These are phyloP conservation scores for Gadopsis marmoratus DNA, from an alignment of 2,797 vertebrate species.

Conservation along the genomic window DNA sequence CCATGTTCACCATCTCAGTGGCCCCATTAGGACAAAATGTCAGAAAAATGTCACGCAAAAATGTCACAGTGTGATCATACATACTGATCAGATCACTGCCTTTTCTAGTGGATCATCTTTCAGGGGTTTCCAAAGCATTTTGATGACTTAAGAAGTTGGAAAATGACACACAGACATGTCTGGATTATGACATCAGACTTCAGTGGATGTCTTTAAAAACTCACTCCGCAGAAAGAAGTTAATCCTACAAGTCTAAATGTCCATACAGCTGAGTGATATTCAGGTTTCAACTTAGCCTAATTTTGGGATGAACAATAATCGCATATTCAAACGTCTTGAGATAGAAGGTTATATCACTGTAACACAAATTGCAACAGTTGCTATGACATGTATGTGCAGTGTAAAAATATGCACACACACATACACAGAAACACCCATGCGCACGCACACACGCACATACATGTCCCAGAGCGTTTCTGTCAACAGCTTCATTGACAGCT, in stretches of 20 bases:
- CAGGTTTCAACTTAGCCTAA: constrained; percentile 12
- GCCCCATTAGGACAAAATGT: constrained; percentile 76
- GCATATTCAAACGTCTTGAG: constrained; percentile 13
- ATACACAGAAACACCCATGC: background rate
- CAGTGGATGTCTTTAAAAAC: background rate
- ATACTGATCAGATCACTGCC: constrained; percentile 66
- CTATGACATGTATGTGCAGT: constrained; percentile 1
- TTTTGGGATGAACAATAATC: background rate
- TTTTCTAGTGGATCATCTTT: constrained; percentile 31
- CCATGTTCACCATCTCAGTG: constrained; percentile 41
- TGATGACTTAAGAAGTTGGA: constrained; percentile 29
- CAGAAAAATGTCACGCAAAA: constrained; percentile 79
- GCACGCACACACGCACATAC: background rate
- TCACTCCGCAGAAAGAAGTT: constrained; percentile 3
- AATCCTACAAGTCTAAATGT: background rate
- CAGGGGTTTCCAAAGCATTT: constrained; percentile 18
- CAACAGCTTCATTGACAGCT: constrained; percentile 57
- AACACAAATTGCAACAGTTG: constrained; percentile 30
- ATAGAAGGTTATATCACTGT: background rate
- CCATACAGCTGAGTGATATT: background rate
- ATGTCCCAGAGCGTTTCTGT: constrained; percentile 23
- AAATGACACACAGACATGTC: constrained; percentile 21
- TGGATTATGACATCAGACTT: constrained; percentile 26
- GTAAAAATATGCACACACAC: background rate
- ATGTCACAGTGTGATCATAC: constrained; percentile 75